These are phyloP conservation scores for Notechis scutatus DNA, from an alignment of 2,113 vertebrate species.

Conservation along the genomic window DNA sequence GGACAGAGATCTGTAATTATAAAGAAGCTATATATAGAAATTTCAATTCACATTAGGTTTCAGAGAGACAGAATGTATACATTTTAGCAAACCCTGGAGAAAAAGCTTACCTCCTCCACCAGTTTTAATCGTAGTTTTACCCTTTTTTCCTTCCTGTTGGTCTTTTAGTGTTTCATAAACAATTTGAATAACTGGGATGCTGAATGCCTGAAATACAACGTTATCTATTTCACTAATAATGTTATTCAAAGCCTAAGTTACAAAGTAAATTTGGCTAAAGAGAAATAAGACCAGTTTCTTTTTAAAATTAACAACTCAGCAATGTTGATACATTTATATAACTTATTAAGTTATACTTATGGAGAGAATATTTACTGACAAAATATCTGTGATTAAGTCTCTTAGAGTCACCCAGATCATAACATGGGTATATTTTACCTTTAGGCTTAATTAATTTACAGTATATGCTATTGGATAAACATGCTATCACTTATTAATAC, in stretches of 20 bases:
- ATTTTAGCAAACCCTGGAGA: background rate
- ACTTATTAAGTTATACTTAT: background rate
- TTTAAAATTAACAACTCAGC: background rate
- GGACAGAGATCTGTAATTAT: background rate
- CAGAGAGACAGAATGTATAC: background rate
- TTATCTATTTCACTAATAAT: background rate
- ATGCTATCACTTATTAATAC: background rate
- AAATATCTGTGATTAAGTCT: background rate
- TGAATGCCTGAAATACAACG: slow-evolving; percentile 83
- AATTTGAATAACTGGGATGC: slow-evolving; percentile 96
- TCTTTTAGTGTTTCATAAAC: slow-evolving; percentile 97
- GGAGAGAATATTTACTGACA: background rate
- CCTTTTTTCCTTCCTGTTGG: slow-evolving; percentile 92
- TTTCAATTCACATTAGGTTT: background rate
- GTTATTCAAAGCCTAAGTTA: background rate
- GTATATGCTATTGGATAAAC: background rate
- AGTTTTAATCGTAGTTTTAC: slow-evolving; percentile 86
- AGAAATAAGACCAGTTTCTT: background rate
- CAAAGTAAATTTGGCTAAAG: background rate
- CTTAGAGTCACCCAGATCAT: background rate
- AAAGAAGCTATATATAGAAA: background rate
- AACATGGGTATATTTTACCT: background rate
- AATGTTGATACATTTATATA: background rate
- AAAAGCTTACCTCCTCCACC: slow-evolving; percentile 79
- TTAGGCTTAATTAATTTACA: background rate